Base-by-base conservation (phyloP, 2,888 invertebrate genomes). In the Argyra leucocephala region DNA sequence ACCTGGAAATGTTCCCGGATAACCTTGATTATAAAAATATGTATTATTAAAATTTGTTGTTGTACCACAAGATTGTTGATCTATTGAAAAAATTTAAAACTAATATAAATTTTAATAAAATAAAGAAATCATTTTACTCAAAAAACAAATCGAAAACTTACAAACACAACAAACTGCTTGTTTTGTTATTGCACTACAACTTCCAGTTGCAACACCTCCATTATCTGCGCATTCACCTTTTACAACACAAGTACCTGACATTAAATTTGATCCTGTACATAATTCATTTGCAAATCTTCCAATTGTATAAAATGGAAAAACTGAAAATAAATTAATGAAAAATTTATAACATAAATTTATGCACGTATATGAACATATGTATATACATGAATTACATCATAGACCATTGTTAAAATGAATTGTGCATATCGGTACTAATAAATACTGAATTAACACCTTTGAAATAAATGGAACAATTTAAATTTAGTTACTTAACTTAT, bases 121-220 rank as follows among this genome's bases (percentile, higher is more conserved):
- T 7, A 6, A 10, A 4, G 24, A 57, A 48, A 9, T 3, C 48
- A 37, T 36, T 63, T 31, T 31, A 18, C 22, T 15, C 57, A 31
- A 23, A 37, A 37, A 3, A 57, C 57, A 57, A 23, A 60, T 22
- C 24, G 1, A 24, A 22, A 60, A 82, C 86, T 85, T 81, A 93
- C 93, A 87, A 67, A 91, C 84, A 75, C 93, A 93, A 75, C 93
- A 93, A 66, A 89, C 85, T 3, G 92, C 93, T 72, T 89, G 85
- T 65, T 84, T 83, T 26, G 79, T 80, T 4, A 78, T 67, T 23
- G 85, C 83, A 4, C 89, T 90, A 75, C 93, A 93, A 15, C 79
- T 80, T 15, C 91, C 92, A 0, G 89, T 87, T 58, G 86, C 71
- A 9, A 85, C 85, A 0, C 93, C 93, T 66, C 85, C 86, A 26